Evolutionary conservation across 2,888 invertebrate species (phyloP).

Genomic region (Uloborus plumipes): DNA sequence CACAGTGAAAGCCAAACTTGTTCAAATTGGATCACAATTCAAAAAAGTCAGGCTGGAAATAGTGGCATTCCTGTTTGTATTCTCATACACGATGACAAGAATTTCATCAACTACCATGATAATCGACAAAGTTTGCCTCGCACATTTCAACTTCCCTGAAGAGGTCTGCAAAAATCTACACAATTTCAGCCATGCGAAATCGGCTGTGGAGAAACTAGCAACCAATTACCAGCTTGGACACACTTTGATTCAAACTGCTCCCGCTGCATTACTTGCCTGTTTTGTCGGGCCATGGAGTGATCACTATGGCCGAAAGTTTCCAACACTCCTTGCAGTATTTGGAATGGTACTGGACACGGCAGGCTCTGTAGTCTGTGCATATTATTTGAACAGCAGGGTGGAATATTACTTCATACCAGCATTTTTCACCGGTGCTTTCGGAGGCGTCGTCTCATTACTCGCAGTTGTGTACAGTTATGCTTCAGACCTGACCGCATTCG

Average conservation of each 20-base stretch:
- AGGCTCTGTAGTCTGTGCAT: conserved; percentile 21
- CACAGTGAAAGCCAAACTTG: background rate
- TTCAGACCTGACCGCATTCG: conserved; percentile 33
- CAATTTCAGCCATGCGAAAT: conserved; percentile 22
- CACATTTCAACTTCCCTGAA: conserved; percentile 31
- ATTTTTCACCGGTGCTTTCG: conserved; percentile 24
- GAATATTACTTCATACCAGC: conserved; percentile 28
- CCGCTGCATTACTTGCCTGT: conserved; percentile 45
- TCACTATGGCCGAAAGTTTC: conserved; percentile 56
- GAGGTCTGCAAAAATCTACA: conserved; percentile 58
- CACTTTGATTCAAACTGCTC: conserved; percentile 50
- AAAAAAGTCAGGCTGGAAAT: conserved; percentile 30
- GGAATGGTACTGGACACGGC: conserved; percentile 31
- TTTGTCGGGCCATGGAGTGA: conserved; percentile 66
- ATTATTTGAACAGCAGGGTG: conserved; percentile 12
- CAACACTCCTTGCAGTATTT: conserved; percentile 35
- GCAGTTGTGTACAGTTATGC: conserved; percentile 46
- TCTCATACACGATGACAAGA: conserved; percentile 27
- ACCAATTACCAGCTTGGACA: conserved; percentile 53
- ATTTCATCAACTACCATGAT: conserved; percentile 58
- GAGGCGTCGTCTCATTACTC: conserved; percentile 24
- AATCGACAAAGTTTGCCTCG: conserved; percentile 62
- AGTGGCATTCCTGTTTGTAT: conserved; percentile 46
- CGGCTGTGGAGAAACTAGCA: conserved; percentile 46
- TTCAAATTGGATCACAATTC: conserved; percentile 2